Evolutionary conservation across 1,140 invertebrate species (phyloP).

Genomic region (Idris sp.): DNA sequence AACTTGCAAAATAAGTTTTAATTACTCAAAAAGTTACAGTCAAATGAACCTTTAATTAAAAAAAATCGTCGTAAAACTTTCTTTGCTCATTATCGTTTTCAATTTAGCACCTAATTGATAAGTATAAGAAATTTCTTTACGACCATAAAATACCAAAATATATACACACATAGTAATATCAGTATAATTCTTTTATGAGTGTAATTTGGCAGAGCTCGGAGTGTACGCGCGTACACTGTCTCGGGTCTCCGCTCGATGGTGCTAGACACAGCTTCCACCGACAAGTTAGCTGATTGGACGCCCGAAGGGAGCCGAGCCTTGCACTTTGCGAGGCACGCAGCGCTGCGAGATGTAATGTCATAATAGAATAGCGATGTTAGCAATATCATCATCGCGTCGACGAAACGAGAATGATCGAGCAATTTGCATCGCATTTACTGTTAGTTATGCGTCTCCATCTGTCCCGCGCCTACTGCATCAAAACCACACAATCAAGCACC

Average conservation of each 20-base stretch:
- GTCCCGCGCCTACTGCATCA: slow-evolving; percentile 60
- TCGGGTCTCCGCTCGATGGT: slow-evolving; percentile 53
- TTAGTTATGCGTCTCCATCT: slow-evolving; percentile 58
- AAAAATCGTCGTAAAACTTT: no score
- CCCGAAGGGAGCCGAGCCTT: slow-evolving; percentile 63
- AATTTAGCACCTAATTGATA: no score
- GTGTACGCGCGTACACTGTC: slow-evolving; percentile 40
- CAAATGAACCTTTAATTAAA: no score
- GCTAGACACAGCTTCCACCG: slow-evolving; percentile 61
- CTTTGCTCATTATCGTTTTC: no score
- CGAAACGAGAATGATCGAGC: slow-evolving; percentile 66
- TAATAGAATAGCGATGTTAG: slow-evolving; percentile 79
- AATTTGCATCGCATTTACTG: slow-evolving; percentile 77
- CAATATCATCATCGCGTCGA: slow-evolving; percentile 73
- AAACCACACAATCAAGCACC: slow-evolving; percentile 71
- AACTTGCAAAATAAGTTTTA: no score
- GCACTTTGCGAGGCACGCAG: slow-evolving; percentile 51
- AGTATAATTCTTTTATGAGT: slow-evolving; percentile 33
- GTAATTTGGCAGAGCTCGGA: slow-evolving; percentile 32
- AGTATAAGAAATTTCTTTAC: no score
- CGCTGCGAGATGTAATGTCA: slow-evolving; percentile 70
- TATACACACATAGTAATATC: slow-evolving; percentile 40
- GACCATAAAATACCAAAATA: no score
- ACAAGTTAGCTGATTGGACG: slow-evolving; percentile 71
- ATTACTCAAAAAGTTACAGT: no score